Evolutionary conservation across 2,797 vertebrate species (phyloP).

Genomic region (Peromyscus nudipes): DNA sequence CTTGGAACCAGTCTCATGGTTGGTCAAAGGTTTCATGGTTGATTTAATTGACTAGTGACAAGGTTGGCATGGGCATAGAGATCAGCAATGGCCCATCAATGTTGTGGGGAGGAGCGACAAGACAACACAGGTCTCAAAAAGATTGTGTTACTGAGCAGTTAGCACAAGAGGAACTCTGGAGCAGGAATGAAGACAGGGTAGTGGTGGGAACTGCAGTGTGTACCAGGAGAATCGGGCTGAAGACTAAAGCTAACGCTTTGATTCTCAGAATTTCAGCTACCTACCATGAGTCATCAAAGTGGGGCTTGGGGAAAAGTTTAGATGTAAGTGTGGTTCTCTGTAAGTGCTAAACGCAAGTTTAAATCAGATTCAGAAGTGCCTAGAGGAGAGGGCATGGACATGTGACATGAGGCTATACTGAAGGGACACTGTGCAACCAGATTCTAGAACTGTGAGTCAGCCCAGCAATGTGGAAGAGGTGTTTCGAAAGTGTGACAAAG

Average conservation of each 20-base stretch:
- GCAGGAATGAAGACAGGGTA: neutral
- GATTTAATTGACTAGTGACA: neutral
- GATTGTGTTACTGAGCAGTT: neutral
- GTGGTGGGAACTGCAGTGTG: neutral
- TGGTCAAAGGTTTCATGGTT: neutral
- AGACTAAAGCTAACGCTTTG: neutral
- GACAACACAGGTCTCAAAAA: neutral
- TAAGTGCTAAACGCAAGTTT: slow-evolving; percentile 12
- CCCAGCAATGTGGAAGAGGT: neutral
- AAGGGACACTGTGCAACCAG: neutral
- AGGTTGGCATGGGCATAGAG: neutral
- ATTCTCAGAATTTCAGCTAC: slow-evolving; percentile 24
- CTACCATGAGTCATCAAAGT: neutral
- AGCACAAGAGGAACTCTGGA: neutral
- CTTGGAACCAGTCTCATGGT: neutral
- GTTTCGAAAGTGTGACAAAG: neutral
- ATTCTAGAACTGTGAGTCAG: neutral
- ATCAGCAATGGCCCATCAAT: neutral
- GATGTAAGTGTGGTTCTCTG: neutral
- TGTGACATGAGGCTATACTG: neutral
- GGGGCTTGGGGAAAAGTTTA: neutral
- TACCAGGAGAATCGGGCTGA: neutral
- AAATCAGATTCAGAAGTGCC: slow-evolving; percentile 17
- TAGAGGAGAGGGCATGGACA: neutral
- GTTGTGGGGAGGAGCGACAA: neutral